Conservation (phyloP, 30 jellyfish, hydroid and myxozoan genomes). For the Pelagia noctiluca region DNA sequence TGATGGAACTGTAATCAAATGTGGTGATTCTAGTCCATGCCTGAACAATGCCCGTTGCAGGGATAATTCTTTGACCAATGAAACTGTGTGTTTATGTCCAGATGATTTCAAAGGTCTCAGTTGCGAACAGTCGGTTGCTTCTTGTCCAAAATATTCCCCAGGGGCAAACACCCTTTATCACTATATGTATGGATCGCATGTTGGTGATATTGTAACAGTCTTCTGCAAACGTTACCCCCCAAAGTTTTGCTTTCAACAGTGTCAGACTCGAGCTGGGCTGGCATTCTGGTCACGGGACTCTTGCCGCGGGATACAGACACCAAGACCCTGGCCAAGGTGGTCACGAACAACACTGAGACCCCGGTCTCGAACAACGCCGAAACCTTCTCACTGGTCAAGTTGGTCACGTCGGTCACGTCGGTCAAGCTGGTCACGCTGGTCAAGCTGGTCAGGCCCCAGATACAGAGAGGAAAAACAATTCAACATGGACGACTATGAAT, state of each 20-base stretch:
- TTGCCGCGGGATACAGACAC: no score
- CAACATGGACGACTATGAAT: conserved; percentile 25
- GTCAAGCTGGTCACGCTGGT: no score
- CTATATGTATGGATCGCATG: background rate
- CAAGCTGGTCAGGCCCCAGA: no score
- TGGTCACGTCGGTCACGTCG: no score
- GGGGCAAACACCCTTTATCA: background rate
- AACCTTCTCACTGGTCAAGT: no score
- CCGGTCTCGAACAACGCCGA: conserved; percentile 88
- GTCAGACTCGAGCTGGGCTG: background rate
- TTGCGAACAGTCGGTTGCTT: background rate
- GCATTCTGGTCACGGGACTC: background rate
- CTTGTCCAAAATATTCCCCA: background rate
- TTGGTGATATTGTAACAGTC: background rate
- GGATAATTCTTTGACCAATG: background rate
- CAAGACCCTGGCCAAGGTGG: background rate
- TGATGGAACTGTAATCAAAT: background rate
- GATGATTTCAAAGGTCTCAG: background rate
- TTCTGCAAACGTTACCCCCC: background rate
- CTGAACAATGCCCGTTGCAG: background rate
- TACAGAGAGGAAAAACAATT: conserved; percentile 4
- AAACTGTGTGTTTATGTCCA: background rate
- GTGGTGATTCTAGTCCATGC: background rate
- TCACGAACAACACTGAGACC: background rate
- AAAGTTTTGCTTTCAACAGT: background rate